Evolutionary conservation across 2,888 invertebrate genomes (phyloP), one percentile per base, ranked within the genome.

Genomic region (Creontiades dilutus): DNA sequence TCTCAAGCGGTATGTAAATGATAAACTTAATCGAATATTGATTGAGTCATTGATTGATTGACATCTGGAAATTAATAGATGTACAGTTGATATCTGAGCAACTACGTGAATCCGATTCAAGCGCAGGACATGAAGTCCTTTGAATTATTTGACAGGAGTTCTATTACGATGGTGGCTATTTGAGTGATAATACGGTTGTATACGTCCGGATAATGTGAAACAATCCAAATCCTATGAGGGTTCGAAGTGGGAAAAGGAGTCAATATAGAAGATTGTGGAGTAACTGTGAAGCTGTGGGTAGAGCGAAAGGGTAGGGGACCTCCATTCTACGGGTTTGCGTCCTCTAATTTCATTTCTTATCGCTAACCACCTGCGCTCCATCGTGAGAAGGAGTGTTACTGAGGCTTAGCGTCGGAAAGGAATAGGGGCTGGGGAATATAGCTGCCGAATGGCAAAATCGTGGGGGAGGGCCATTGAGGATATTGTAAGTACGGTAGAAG

Each of bases 341-440:
- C 85, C 68, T 68, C 85, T 85, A 85, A 85, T 85, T 85, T 61
- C 68, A 68, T 85, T 28, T 46, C 85, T 61, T 85, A 85, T 85
- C 85, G 85, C 57, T 46, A 85, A 85, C 28, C 85, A 85, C 84
- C 84, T 84, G 84, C 84, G 23, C 52, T 28, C 55, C 23, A 27
- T 55, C 52, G 23, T 23, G n/a, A 23, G 19, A 19, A 23, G 52
- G 28, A 13, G 80, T n/a, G 48, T 46, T 52, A 52, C 82, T 9
- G 82, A 48, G n/a, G 82, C 81, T 57, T 13, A 55, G 57, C 85
- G 13, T 57, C 13, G 16, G 85, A 19, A 55, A 37, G 85, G n/a
- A 16, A 16, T 16, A 16, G 47, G 85, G 4, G 46, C 4, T 57
- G 4, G 11, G 61, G 61, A 37, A 61, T 46, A 61, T 61, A 85